phyloP scores from a whole-genome alignment of 2,888 invertebrate genomes.

The Tyria jacobaeae region DNA sequence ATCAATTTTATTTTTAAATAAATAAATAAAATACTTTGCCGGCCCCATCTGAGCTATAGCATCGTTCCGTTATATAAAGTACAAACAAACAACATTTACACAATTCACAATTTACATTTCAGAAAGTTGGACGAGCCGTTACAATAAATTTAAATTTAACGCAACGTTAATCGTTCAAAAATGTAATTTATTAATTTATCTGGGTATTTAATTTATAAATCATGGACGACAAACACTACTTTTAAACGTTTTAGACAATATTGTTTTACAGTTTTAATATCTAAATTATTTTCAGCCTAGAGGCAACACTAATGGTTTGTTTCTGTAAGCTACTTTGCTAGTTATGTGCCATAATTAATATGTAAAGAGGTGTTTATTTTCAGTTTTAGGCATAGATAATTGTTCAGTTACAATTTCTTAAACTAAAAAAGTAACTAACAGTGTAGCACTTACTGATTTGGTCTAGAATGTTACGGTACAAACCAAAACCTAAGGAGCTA shows the following conservation, averaged over 20 bases:
- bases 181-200: conserved; percentile 51
- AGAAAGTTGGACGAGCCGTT: conserved; percentile 39
- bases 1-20: background rate
- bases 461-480: no score
- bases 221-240: conserved; percentile 29
- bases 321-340: background rate
- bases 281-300: background rate
- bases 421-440: no score
- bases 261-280: conserved; percentile 14
- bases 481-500: no score
- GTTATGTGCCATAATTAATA: background rate
- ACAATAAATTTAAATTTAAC: conserved; percentile 57
- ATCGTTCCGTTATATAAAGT: conserved; percentile 9
- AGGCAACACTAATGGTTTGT: background rate
- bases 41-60: background rate
- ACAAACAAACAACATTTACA: conserved; percentile 41
- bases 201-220: conserved; percentile 46
- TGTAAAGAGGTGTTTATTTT: no score
- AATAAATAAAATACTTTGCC: background rate
- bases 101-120: conserved; percentile 56
- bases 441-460: no score
- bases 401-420: no score
- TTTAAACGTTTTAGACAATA: conserved; percentile 20
- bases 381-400: no score
- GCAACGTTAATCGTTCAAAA: conserved; percentile 50